Conservation (phyloP, 2,888 invertebrate species). For the Stenichneumon culpator region DNA sequence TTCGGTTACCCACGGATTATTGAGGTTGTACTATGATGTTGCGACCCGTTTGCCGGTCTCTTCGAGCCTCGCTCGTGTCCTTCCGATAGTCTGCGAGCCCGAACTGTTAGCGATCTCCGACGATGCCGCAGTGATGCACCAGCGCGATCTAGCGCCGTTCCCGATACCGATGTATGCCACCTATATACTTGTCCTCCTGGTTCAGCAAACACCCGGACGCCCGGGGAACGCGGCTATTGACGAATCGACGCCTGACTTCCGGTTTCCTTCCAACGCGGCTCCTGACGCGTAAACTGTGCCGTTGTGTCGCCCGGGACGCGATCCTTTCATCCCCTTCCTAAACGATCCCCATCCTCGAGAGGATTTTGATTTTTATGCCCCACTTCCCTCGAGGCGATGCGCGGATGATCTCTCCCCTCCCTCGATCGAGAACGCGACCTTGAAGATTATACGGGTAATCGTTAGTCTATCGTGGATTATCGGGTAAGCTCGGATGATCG, state of each 20-base stretch:
- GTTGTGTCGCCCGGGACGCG: conserved; percentile 23
- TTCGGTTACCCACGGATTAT: conserved; percentile 18
- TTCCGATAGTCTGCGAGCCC: conserved; percentile 6
- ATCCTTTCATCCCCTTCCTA: conserved; percentile 57
- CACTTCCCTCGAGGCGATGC: neutral
- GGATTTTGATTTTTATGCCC: neutral
- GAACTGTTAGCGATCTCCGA: neutral
- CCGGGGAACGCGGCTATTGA: conserved; percentile 43
- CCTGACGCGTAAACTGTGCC: conserved; percentile 1
- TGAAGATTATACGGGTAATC: conserved; percentile 29
- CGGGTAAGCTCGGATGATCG: neutral
- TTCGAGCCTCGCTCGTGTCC: neutral
- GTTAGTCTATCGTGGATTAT: neutral
- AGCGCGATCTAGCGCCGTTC: neutral
- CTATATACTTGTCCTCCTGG: neutral
- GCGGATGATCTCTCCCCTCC: neutral
- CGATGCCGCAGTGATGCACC: neutral
- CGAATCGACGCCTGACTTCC: conserved; percentile 52
- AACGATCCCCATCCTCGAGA: neutral
- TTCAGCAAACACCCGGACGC: neutral
- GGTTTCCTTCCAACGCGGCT: conserved; percentile 47
- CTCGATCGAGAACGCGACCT: conserved; percentile 29
- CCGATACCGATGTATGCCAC: neutral
- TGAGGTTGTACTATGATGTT: neutral
- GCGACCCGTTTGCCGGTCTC: conserved; percentile 33